phyloP scores from a whole-genome alignment of 2,888 invertebrate genomes.

The Polia nebulosa region DNA sequence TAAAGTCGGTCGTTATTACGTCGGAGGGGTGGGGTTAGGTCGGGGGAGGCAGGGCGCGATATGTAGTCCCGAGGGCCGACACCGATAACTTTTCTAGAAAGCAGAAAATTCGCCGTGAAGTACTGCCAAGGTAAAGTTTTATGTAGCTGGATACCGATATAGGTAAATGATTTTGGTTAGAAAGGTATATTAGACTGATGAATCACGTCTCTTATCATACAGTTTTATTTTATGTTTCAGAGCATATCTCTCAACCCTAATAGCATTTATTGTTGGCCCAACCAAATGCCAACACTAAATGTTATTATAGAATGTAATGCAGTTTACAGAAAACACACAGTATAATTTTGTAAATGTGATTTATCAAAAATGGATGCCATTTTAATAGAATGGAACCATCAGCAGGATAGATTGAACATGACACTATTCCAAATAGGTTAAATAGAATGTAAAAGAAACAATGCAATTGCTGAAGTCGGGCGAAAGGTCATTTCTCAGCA shows the following conservation, averaged over 20 bases:
- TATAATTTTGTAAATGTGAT: no score
- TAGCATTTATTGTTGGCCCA: no score
- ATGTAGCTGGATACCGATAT: slow-evolving; percentile 61
- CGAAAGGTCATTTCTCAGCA: no score
- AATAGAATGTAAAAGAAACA: no score
- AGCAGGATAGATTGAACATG: no score
- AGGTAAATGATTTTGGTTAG: slow-evolving; percentile 58
- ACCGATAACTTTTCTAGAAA: slow-evolving; percentile 72
- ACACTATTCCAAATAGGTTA: no score
- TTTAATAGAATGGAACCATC: no score
- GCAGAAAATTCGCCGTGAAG: slow-evolving; percentile 67
- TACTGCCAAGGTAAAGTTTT: slow-evolving; percentile 66
- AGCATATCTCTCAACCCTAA: neutral
- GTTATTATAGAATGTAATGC: no score
- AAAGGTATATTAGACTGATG: slow-evolving; percentile 9
- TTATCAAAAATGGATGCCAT: no score
- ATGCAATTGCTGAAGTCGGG: no score
- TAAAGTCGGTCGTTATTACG: slow-evolving; percentile 72
- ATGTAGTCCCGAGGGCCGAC: slow-evolving; percentile 70
- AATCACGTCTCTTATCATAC: slow-evolving; percentile 7
- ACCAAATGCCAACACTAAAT: no score
- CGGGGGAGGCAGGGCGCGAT: slow-evolving; percentile 59
- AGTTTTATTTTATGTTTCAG: slow-evolving; percentile 4
- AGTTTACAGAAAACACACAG: no score
- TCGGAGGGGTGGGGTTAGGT: slow-evolving; percentile 56